Evolutionary conservation across 2,113 vertebrate genomes (phyloP).

Genomic region (Spea bombifrons): DNA sequence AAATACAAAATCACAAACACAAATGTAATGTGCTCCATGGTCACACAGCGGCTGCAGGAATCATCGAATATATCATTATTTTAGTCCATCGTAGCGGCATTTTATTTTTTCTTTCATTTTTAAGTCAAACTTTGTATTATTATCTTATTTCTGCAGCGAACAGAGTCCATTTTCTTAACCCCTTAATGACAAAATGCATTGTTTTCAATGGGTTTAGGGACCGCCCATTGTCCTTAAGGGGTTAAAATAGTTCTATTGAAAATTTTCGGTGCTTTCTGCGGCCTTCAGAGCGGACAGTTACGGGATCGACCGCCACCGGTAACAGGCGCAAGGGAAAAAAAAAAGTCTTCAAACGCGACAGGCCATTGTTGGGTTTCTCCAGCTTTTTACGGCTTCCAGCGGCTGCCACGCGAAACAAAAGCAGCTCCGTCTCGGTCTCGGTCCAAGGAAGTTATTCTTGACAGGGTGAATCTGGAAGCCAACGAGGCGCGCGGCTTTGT

Average conservation of each 20-base stretch:
- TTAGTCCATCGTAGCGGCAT: too few relatives aligned
- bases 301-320: slow-evolving; percentile 8
- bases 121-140: too few relatives aligned
- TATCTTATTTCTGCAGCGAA: too few relatives aligned
- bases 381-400: too few relatives aligned
- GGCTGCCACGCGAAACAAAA: background rate
- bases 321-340: background rate
- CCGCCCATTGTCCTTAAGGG: too few relatives aligned
- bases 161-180: too few relatives aligned
- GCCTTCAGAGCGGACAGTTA: background rate
- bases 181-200: too few relatives aligned
- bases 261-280: too few relatives aligned
- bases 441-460: background rate
- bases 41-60: too few relatives aligned
- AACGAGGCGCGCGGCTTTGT: background rate
- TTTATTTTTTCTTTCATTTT: too few relatives aligned
- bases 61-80: too few relatives aligned
- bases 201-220: too few relatives aligned
- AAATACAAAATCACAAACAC: background rate
- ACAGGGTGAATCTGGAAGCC: slow-evolving; percentile 9
- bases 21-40: background rate
- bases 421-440: background rate
- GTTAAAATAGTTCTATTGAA: slow-evolving; percentile 8
- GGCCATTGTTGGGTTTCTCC: slow-evolving; percentile 8
- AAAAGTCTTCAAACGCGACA: background rate